Conservation (phyloP, 2,888 invertebrate species). For the Lithophane ornitopus region DNA sequence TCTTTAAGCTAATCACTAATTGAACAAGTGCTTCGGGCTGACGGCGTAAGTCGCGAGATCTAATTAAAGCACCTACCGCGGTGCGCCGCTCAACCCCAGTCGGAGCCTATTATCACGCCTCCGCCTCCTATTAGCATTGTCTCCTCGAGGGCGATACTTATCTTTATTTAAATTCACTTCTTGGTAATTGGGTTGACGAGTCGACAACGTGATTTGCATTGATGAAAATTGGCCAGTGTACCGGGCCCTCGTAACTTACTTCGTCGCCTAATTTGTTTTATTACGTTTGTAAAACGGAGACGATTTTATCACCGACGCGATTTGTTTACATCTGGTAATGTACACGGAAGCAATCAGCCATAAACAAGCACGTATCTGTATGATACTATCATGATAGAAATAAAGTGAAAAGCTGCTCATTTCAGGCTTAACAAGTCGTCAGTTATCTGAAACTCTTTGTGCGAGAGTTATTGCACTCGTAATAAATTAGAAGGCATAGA, state of each 20-base stretch:
- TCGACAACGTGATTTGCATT: constrained; percentile 91
- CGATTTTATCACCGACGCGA: constrained; percentile 70
- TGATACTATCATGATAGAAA: neutral
- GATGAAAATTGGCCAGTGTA: constrained; percentile 89
- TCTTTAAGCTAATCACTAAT: constrained; percentile 87
- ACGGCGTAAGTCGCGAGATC: constrained; percentile 88
- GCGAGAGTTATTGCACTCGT: constrained; percentile 50
- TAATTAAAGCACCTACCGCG: constrained; percentile 89
- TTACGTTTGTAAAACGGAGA: constrained; percentile 82
- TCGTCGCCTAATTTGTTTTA: constrained; percentile 86
- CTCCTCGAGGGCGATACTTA: constrained; percentile 91
- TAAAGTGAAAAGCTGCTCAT: constrained; percentile 30
- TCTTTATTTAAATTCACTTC: constrained; percentile 91
- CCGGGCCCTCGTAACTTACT: constrained; percentile 82
- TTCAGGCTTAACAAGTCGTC: constrained; percentile 44
- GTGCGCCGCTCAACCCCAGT: constrained; percentile 81
- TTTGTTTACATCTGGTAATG: constrained; percentile 62
- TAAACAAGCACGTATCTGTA: constrained; percentile 19
- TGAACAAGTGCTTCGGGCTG: constrained; percentile 89
- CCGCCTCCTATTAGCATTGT: constrained; percentile 90
- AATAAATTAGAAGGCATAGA: constrained; percentile 72
- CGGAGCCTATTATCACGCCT: constrained; percentile 89
- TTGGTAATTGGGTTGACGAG: constrained; percentile 91
- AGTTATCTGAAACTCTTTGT: constrained; percentile 45
- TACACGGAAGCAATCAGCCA: constrained; percentile 43